These are phyloP conservation scores for Zaprionus capensis DNA, from an alignment of 1,140 invertebrate species.

Conservation along the genomic window DNA sequence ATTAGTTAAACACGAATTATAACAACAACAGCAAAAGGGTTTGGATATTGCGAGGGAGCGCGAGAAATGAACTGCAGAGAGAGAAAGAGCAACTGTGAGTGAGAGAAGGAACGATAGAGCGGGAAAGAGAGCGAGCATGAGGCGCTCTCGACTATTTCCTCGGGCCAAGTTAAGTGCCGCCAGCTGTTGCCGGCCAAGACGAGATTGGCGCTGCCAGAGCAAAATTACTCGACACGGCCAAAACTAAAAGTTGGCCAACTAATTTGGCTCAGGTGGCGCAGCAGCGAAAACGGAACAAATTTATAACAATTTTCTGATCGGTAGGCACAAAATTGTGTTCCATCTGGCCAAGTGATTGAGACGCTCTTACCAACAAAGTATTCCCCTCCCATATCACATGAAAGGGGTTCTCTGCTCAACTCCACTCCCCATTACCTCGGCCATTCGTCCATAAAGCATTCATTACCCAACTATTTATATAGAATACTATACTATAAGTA, in stretches of 20 bases:
- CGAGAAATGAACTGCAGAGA: constrained; percentile 13
- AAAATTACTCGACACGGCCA: constrained; percentile 57
- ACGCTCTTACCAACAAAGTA: constrained; percentile 14
- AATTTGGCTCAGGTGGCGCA: constrained; percentile 81
- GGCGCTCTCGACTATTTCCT: constrained; percentile 64
- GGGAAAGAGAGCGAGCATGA: constrained; percentile 32
- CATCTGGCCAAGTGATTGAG: constrained; percentile 47
- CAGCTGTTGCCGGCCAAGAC: constrained; percentile 63
- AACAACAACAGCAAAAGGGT: constrained; percentile 64
- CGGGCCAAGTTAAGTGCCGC: constrained; percentile 68
- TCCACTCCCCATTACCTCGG: not conserved
- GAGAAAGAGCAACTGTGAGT: not conserved
- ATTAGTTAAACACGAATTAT: constrained; percentile 83
- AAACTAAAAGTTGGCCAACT: constrained; percentile 58
- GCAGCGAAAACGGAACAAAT: constrained; percentile 71
- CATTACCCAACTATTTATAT: constrained; percentile 27
- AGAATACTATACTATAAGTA: not conserved
- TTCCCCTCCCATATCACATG: constrained; percentile 13
- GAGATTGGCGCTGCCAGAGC: constrained; percentile 65
- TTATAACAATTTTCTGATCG: constrained; percentile 76
- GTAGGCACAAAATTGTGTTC: constrained; percentile 41
- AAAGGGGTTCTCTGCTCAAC: constrained; percentile 14
- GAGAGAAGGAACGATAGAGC: constrained; percentile 7
- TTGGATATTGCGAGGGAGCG: constrained; percentile 50
- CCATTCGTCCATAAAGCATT: constrained; percentile 55